Base-by-base conservation (phyloP, 2,888 invertebrate species). In the Carpatolechia fugitivella region DNA sequence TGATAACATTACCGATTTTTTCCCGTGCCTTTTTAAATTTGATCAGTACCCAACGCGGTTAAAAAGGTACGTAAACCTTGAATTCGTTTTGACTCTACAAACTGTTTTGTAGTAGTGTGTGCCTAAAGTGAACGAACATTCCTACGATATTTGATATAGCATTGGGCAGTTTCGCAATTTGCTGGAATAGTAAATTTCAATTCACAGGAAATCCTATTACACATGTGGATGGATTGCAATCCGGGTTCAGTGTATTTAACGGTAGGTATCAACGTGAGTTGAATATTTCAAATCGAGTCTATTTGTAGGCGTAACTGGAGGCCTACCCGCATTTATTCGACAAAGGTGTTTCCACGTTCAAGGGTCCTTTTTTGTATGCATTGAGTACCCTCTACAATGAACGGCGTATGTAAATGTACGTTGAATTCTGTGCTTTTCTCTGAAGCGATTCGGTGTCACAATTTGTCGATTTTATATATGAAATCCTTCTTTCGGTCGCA, bases 161-260 rank as follows among this genome's bases (percentile, higher is more conserved):
- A 24, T 24, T 24, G 24, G 24, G 24, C 24, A n/a, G 24, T 4
- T 24, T 24, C 24, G 24, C 18, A 40, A 16, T 18, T 40, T 8
- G 14, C 16, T 40, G 10, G 16, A 63, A 68, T 66, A 68, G 40
- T 40, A 16, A 40, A 40, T 16, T 40, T 40, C 66, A 64, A 11
- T 29, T 20, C 33, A 13, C 31, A 33, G 30, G 73, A 78, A 76
- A 74, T 72, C 63, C 66, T 68, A 70, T 75, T 67, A 71, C 70
- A 66, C 70, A 66, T 71, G 75, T 67, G 70, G 72, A 72, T 77
- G 69, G 73, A 74, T 74, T 71, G 65, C 70, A 74, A 77, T 78
- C 69, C 70, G 72, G 75, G 74, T 68, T 72, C 68, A 71, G 70
- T 74, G 53, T 53, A 50, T 36, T 29, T 36, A 52, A 55, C 55